phyloP scores from a whole-genome alignment of 1,140 invertebrate species.

The Ganaspis sp. region DNA sequence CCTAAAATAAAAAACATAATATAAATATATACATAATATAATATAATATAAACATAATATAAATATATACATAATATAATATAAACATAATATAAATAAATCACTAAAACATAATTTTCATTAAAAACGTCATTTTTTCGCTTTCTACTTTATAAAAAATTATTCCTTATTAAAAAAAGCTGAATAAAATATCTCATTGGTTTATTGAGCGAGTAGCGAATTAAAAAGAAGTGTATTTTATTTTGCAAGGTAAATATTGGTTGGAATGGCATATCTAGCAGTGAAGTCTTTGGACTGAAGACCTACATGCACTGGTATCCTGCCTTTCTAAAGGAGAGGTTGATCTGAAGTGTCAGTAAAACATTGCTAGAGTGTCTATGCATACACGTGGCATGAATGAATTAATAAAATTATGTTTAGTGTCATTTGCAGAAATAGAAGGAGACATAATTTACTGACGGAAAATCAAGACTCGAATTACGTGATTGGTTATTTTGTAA shows the following conservation, averaged over 20 bases:
- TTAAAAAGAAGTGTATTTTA: not conserved
- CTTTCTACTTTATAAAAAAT: no score
- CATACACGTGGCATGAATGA: slow-evolving; percentile 24
- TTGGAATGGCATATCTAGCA: not conserved
- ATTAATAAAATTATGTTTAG: slow-evolving; percentile 12
- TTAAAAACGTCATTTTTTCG: no score
- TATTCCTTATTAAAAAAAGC: no score
- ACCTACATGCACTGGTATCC: slow-evolving; percentile 24
- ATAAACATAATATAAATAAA: no score
- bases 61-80: no score
- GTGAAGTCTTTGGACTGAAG: not conserved
- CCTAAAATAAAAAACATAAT: no score
- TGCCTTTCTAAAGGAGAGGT: slow-evolving; percentile 30
- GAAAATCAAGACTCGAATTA: not conserved
- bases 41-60: no score
- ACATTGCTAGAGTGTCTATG: slow-evolving; percentile 12
- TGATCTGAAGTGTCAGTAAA: slow-evolving; percentile 22
- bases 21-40: no score
- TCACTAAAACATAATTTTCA: no score
- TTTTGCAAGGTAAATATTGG: slow-evolving; percentile 15
- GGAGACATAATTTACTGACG: not conserved
- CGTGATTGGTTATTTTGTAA: slow-evolving; percentile 7
- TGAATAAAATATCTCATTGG: no score
- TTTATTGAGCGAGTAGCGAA: not conserved
- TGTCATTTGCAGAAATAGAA: slow-evolving; percentile 17